phyloP scores from a whole-genome alignment of 2,113 vertebrate species.

The Barnardius zonarius region DNA sequence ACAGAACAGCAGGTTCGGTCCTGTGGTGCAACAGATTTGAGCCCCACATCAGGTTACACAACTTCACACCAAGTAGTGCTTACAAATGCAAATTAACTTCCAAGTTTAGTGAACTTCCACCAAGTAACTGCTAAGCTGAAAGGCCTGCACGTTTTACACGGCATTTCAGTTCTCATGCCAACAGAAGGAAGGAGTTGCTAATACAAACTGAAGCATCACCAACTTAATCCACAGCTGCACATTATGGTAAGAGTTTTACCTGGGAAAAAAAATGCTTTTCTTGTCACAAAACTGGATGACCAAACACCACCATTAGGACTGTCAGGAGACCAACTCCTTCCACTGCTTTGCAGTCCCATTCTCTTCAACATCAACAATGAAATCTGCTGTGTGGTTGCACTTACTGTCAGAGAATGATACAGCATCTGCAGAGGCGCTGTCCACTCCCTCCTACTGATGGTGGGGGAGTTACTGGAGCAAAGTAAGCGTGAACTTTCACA shows the following conservation, averaged over 20 bases:
- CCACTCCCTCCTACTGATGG: conserved; percentile 87
- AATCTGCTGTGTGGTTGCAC: background rate
- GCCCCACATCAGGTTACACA: background rate
- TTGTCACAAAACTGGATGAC: conserved; percentile 46
- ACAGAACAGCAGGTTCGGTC: conserved; percentile 1
- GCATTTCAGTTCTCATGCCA: conserved; percentile 30
- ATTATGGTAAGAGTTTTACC: conserved; percentile 22
- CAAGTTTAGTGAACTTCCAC: background rate
- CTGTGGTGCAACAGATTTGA: background rate
- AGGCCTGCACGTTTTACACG: background rate
- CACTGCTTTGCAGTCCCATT: background rate
- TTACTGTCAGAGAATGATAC: conserved; percentile 86
- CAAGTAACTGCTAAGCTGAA: background rate
- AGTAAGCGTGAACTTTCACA: conserved; percentile 92
- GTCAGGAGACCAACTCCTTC: conserved; percentile 1
- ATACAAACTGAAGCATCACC: conserved; percentile 52
- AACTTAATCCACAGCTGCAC: conserved; percentile 51
- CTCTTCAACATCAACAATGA: background rate
- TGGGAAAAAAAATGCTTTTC: background rate
- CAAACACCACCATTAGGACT: conserved; percentile 6
- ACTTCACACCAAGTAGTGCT: background rate
- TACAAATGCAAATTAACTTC: background rate
- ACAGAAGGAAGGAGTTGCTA: conserved; percentile 36
- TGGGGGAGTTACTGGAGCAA: conserved; percentile 89
- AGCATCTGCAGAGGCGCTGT: conserved; percentile 90